A percentile compares a stretch with the other conserved stretches of the same genome.
Conservation (phyloP, 2,888 invertebrate genomes). For the Diplolepis rosae region DNA sequence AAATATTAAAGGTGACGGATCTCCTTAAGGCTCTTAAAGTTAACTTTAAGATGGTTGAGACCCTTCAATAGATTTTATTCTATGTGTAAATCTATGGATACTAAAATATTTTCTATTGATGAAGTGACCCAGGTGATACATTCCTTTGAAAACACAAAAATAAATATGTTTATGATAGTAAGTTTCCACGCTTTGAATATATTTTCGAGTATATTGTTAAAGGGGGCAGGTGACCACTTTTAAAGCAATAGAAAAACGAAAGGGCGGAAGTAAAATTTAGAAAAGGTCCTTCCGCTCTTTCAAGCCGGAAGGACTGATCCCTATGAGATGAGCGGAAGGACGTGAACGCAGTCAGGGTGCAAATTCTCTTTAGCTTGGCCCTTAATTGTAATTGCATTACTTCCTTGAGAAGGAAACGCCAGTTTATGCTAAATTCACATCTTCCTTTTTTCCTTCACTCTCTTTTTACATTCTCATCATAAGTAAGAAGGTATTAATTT, state of each 20-base stretch:
- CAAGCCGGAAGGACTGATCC: slow-evolving; percentile 54
- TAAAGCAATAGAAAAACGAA: not conserved
- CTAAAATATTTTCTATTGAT: no score
- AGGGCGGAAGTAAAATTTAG: slow-evolving; percentile 14
- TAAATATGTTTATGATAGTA: not conserved
- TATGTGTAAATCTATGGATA: no score
- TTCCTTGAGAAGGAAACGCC: slow-evolving; percentile 61
- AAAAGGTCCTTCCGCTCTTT: slow-evolving; percentile 54
- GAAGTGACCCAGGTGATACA: no score
- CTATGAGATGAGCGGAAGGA: slow-evolving; percentile 39
- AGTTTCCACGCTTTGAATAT: no score
- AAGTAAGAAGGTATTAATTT: not conserved
- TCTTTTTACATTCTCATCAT: not conserved
- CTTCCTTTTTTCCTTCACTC: slow-evolving; percentile 36
- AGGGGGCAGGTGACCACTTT: not conserved
- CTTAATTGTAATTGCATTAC: slow-evolving; percentile 57
- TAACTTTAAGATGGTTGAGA: no score
- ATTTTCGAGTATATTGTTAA: no score
- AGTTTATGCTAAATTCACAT: slow-evolving; percentile 56
- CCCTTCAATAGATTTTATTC: no score
- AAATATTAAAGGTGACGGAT: no score
- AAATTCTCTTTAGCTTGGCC: slow-evolving; percentile 58
- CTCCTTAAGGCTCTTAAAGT: no score
- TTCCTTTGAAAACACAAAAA: no score
- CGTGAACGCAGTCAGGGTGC: slow-evolving; percentile 53